Base-by-base conservation (phyloP, 2,797 vertebrate species). In the Eutrigla gurnardus region DNA sequence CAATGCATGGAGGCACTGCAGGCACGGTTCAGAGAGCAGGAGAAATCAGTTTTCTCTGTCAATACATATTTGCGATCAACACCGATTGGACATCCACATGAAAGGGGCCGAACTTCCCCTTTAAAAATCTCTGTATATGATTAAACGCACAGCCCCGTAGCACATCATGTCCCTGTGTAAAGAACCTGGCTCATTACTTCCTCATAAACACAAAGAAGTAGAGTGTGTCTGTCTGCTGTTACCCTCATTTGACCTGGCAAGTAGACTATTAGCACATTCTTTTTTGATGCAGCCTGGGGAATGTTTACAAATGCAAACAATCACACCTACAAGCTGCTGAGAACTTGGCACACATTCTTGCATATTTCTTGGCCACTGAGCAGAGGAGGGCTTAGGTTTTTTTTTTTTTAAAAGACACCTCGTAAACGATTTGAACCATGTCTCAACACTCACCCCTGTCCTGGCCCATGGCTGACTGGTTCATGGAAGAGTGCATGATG, bases 401-500 rank as follows among this genome's bases (percentile, higher is more conserved):
- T 36, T n/a, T 39, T 52, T 9, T 46, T 47, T 10, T 52, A 2
- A 12, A 33, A 42, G 15, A 7, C 36, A 40, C 15, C 18, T 18
- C 3, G 42, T 9, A 6, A 32, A 37, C 3, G 4, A 25, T 65
- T 25, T 32, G 47, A 65, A 12, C 10, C 40, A 32, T 4, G 6
- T 18, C 25, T 46, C 6, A 18, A 3, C 32, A 84, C 95, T 93
- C 80, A 96, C 98, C 98, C 96, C 97, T 94, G 68, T 99, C 98
- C 92, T 96, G 97, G 65, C 96, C 95, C 92, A 98, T 96, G 89
- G 95, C 93, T 40, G 97, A 94, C 92, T 97, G 97, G 93, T 96
- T 98, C 92, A 99, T 96, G 92, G 97, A 95, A 90, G 98, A 95
- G 93, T 99, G 98, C 92, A 99, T 94, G 92, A 98, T 96, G 70